These are phyloP conservation scores for Yponomeuta plumbellus DNA, from an alignment of 2,888 invertebrate species.

Conservation along the genomic window DNA sequence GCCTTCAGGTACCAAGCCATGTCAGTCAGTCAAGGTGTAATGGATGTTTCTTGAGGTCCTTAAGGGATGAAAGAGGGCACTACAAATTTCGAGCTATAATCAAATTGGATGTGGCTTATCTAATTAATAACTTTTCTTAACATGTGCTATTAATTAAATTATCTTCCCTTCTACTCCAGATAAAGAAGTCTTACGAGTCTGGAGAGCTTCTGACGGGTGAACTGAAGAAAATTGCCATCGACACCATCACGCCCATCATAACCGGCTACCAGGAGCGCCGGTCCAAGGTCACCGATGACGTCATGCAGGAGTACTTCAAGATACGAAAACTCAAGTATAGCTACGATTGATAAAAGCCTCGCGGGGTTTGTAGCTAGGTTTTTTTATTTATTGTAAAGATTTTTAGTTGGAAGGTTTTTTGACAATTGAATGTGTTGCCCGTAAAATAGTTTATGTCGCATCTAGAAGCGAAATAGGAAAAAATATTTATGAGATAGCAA, in stretches of 20 bases:
- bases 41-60: too few relatives aligned
- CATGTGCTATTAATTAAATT: too few relatives aligned
- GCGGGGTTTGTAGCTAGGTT: conserved; percentile 6
- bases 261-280: conserved; percentile 88
- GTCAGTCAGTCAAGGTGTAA: too few relatives aligned
- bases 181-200: conserved; percentile 85
- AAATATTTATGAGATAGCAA: too few relatives aligned
- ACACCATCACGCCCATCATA: conserved; percentile 81
- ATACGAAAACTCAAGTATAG: conserved; percentile 84
- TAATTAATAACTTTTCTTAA: too few relatives aligned
- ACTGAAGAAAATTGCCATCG: conserved; percentile 93
- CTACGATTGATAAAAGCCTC: conserved; percentile 24
- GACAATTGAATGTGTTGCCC: too few relatives aligned
- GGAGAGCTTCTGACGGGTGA: conserved; percentile 96
- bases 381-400: conserved; percentile 9
- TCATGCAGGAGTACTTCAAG: conserved; percentile 88
- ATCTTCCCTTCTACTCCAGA: conserved; percentile 32
- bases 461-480: too few relatives aligned
- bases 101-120: too few relatives aligned
- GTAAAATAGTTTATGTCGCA: too few relatives aligned
- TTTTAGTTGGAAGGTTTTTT: neutral
- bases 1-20: too few relatives aligned
- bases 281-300: conserved; percentile 88
- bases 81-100: too few relatives aligned
- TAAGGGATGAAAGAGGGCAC: too few relatives aligned